Evolutionary conservation across 1,140 invertebrate genomes (phyloP).

Genomic region (Potamilus streckersoni): DNA sequence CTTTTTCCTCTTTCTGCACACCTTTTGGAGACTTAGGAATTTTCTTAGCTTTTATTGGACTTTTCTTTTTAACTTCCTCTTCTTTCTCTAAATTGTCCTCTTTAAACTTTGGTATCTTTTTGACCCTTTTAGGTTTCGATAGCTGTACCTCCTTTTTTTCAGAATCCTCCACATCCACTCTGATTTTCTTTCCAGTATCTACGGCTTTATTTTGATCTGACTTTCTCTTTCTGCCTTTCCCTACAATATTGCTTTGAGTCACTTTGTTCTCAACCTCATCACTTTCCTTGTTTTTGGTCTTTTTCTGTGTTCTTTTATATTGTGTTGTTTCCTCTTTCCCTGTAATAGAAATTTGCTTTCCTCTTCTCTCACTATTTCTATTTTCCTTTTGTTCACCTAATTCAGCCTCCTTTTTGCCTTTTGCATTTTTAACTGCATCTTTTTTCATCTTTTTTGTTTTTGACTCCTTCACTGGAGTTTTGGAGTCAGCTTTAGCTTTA

Average conservation of each 20-base stretch:
- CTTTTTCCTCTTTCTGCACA: constrained; percentile 12
- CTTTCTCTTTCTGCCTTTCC: not conserved
- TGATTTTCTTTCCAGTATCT: too few relatives aligned
- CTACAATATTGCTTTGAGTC: not conserved
- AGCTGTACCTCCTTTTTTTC: too few relatives aligned
- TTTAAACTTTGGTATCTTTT: not conserved
- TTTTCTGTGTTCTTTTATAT: not conserved
- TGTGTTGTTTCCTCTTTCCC: constrained; percentile 9
- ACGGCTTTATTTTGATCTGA: too few relatives aligned
- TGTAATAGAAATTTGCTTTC: constrained; percentile 12
- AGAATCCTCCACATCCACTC: too few relatives aligned
- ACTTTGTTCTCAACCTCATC: not conserved
- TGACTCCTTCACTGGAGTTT: constrained; percentile 16
- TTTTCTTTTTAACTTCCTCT: not conserved
- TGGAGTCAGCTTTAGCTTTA: not conserved
- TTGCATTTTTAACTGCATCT: constrained; percentile 20
- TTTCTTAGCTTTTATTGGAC: not conserved
- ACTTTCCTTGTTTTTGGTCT: constrained; percentile 10
- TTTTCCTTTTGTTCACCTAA: not conserved
- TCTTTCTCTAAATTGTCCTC: not conserved
- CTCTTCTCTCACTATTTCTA: constrained; percentile 1
- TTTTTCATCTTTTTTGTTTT: constrained; percentile 38
- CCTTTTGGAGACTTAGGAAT: constrained; percentile 6
- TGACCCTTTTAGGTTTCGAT: too few relatives aligned
- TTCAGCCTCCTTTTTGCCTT: constrained; percentile 18